Percentiles rank a stretch among this genome's conserved stretches.
phyloP scores from a whole-genome alignment of 2,113 vertebrate species.

The Cacatua alba region DNA sequence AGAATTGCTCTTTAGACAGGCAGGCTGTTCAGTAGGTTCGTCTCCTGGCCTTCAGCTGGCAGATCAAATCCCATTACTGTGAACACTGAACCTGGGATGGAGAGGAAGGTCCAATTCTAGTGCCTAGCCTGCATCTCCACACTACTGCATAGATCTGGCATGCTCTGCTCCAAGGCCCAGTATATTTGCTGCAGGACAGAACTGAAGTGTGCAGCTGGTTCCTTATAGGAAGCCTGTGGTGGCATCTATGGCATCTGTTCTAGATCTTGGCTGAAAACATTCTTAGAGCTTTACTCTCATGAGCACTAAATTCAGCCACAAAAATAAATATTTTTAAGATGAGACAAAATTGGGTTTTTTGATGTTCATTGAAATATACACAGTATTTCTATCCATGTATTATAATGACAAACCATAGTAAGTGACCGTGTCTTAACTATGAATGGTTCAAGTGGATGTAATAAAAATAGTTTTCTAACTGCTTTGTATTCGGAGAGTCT shows the following conservation, averaged over 20 bases:
- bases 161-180: conserved; percentile 30
- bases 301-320: conserved; percentile 77
- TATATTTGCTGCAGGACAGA: neutral
- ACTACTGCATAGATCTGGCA: conserved; percentile 22
- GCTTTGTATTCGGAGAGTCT: conserved; percentile 78
- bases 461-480: conserved; percentile 83
- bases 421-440: conserved; percentile 81
- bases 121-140: conserved; percentile 41
- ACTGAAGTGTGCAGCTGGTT: conserved; percentile 26
- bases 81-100: conserved; percentile 5
- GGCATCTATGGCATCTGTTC: conserved; percentile 46
- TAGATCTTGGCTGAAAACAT: conserved; percentile 54
- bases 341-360: conserved; percentile 58
- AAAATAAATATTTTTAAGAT: conserved; percentile 75
- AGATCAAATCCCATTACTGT: conserved; percentile 31
- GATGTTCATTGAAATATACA: conserved; percentile 78
- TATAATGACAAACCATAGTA: conserved; percentile 79
- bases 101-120: conserved; percentile 40
- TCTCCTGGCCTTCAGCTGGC: conserved; percentile 31
- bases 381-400: conserved; percentile 80
- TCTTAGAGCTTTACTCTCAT: conserved; percentile 54
- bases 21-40: conserved; percentile 23
- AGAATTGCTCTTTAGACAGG: conserved; percentile 20
- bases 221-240: conserved; percentile 47
- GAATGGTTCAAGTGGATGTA: conserved; percentile 79